These are phyloP conservation scores for Thunnus maccoyii DNA, from an alignment of 2,113 vertebrate genomes.

Conservation along the genomic window DNA sequence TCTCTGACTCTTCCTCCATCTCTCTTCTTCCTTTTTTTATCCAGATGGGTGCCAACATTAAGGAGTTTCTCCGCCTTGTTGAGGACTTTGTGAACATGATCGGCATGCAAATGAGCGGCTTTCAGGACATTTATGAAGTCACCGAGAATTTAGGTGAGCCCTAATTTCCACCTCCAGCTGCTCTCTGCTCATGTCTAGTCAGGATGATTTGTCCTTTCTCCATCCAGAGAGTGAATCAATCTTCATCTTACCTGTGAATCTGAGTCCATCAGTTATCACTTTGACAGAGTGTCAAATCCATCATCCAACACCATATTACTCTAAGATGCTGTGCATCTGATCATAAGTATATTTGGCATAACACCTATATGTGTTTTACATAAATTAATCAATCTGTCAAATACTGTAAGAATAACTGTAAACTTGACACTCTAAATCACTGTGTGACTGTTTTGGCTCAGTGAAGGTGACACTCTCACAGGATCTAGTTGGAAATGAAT, in stretches of 20 bases:
- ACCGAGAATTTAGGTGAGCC: slow-evolving; percentile 97
- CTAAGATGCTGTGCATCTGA: slow-evolving; percentile 14
- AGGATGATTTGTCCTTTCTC: slow-evolving; percentile 55
- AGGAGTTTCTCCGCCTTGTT: slow-evolving; percentile 91
- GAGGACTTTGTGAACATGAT: slow-evolving; percentile 97
- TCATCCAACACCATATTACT: slow-evolving; percentile 14
- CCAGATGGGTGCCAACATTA: slow-evolving; percentile 93
- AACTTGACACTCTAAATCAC: slow-evolving; percentile 34
- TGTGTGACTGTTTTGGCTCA: slow-evolving; percentile 29
- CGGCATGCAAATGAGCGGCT: slow-evolving; percentile 95
- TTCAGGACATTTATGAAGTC: slow-evolving; percentile 97
- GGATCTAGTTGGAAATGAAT: too few species aligned
- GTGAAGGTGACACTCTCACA: slow-evolving; percentile 40
- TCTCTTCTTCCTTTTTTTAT: slow-evolving; percentile 27
- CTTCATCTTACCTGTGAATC: slow-evolving; percentile 45
- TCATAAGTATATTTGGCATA: slow-evolving; percentile 25
- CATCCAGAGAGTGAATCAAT: slow-evolving; percentile 56
- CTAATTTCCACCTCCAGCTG: slow-evolving; percentile 34
- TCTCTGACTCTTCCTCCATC: slow-evolving; percentile 26
- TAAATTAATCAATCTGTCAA: slow-evolving; percentile 29
- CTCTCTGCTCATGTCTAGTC: slow-evolving; percentile 29
- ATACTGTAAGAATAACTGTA: slow-evolving; percentile 34
- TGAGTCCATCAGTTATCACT: slow-evolving; percentile 53
- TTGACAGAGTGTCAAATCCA: slow-evolving; percentile 43
- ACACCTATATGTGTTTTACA: slow-evolving; percentile 24